Evolutionary conservation across 2,797 vertebrate genomes (phyloP).

Genomic region (Sternarchorhynchus goeldii): DNA sequence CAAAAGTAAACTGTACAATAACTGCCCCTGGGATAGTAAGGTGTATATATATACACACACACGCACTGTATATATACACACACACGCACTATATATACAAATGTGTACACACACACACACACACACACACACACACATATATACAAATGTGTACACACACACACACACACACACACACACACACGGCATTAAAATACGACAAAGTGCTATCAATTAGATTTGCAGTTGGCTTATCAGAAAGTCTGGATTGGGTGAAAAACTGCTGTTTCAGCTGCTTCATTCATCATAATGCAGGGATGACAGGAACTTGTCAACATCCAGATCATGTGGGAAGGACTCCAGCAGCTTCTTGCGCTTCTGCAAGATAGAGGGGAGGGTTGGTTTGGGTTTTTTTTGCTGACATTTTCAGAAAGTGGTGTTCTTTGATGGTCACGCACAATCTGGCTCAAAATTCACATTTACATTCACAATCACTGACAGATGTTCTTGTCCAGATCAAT

Average conservation of each 20-base stretch:
- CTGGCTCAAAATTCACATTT: too few relatives aligned
- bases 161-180: too few relatives aligned
- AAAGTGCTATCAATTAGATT: not conserved
- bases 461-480: too few relatives aligned
- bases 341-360: conserved; percentile 87
- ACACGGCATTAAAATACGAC: not conserved
- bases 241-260: not conserved
- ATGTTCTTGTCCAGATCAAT: too few relatives aligned
- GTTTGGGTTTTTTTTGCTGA: too few relatives aligned
- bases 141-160: not conserved
- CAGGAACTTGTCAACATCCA: conserved; percentile 98
- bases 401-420: too few relatives aligned
- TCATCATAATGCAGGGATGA: conserved; percentile 97
- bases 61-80: too few relatives aligned
- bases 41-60: not conserved
- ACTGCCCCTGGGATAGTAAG: not conserved
- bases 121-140: not conserved
- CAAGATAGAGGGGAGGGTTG: conserved; percentile 36
- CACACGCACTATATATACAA: too few relatives aligned
- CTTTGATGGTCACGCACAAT: too few relatives aligned
- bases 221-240: not conserved
- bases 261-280: conserved; percentile 64
- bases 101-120: too few relatives aligned
- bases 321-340: conserved; percentile 90
- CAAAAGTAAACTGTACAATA: conserved; percentile 21